Evolutionary conservation across 1,140 invertebrate genomes (phyloP).

Genomic region (Drosophila melanogaster): Release_6_plus_ISO1_MT NC_004354.4:14169001-14169500

Average conservation of each 20-base stretch:
- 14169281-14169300: too few species aligned
- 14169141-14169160: constrained; percentile 6
- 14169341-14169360: background rate
- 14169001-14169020: constrained; percentile 22
- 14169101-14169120: constrained; percentile 41
- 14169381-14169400: constrained; percentile 5
- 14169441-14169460: constrained; percentile 43
- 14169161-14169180: background rate
- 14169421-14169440: constrained; percentile 38
- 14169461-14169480: background rate
- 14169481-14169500: constrained; percentile 19
- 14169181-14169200: too few species aligned
- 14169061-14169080: constrained; percentile 24
- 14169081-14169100: constrained; percentile 38
- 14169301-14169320: too few species aligned
- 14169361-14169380: constrained; percentile 40
- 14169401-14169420: constrained; percentile 43
- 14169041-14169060: constrained; percentile 17
- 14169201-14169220: background rate
- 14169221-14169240: too few species aligned
- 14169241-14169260: too few species aligned
- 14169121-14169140: constrained; percentile 33
- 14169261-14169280: too few species aligned
- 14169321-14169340: background rate
- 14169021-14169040: constrained; percentile 36